These are phyloP conservation scores for Stenopsyche tienmushanensis DNA, from an alignment of 1,140 invertebrate genomes.

Conservation along the genomic window DNA sequence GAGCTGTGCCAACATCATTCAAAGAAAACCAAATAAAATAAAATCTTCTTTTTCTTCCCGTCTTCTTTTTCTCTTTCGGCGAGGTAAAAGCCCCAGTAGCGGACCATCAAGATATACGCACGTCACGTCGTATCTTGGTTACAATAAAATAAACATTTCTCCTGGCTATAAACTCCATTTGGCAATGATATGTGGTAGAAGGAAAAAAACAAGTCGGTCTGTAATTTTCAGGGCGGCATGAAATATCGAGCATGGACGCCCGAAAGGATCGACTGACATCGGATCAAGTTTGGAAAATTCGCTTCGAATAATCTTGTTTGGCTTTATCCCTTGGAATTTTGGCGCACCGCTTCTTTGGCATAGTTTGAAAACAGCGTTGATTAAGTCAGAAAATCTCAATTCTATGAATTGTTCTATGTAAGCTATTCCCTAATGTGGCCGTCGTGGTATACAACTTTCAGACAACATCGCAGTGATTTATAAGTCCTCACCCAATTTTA, in stretches of 20 bases:
- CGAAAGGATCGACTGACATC: constrained; percentile 32
- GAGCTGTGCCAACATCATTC: too few relatives aligned
- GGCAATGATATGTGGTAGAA: neutral
- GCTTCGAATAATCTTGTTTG: too few relatives aligned
- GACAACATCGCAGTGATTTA: too few relatives aligned
- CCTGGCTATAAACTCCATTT: neutral
- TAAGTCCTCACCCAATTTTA: too few relatives aligned
- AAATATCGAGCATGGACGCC: constrained; percentile 25
- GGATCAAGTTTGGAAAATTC: constrained; percentile 33
- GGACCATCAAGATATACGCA: neutral
- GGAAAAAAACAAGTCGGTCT: neutral
- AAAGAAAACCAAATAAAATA: neutral
- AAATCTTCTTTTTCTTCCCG: neutral
- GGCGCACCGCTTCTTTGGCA: too few relatives aligned
- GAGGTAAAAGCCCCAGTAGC: neutral
- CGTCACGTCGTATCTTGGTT: constrained; percentile 9
- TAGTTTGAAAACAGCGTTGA: too few relatives aligned
- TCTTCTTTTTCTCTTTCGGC: neutral
- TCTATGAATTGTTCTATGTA: too few relatives aligned
- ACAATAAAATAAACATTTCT: constrained; percentile 5
- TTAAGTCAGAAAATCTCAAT: too few relatives aligned
- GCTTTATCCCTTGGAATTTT: too few relatives aligned
- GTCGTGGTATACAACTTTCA: too few relatives aligned
- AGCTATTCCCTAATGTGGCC: too few relatives aligned
- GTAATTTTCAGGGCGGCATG: constrained; percentile 14